phyloP scores from a whole-genome alignment of 2,797 vertebrate species.

The Pempheris klunzingeri region DNA sequence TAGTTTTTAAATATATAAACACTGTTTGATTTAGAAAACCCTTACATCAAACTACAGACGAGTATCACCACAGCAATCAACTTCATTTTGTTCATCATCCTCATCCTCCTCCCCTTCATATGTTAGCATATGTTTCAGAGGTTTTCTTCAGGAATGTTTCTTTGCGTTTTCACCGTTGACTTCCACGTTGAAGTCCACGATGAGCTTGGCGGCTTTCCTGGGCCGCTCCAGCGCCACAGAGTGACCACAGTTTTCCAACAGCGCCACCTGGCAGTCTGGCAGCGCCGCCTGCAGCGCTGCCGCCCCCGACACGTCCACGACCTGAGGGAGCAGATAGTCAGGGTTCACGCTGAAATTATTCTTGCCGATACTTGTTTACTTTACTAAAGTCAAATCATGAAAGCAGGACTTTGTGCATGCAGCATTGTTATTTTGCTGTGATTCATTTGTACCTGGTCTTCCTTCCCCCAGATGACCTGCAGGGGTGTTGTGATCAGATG shows the following conservation, averaged over 20 bases:
- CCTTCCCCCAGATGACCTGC: slow-evolving; percentile 96
- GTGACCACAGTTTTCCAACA: slow-evolving; percentile 95
- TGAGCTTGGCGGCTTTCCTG: slow-evolving; percentile 90
- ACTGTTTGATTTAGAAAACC: background rate
- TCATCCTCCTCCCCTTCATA: background rate
- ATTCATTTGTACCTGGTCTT: slow-evolving; percentile 89
- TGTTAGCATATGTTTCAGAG: background rate
- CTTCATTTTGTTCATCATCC: background rate
- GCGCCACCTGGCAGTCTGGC: slow-evolving; percentile 86
- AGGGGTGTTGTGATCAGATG: slow-evolving; percentile 89
- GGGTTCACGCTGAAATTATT: background rate
- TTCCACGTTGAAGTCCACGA: slow-evolving; percentile 90
- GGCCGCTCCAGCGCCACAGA: slow-evolving; percentile 92
- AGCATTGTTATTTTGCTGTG: background rate
- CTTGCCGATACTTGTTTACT: no score
- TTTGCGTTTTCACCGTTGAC: slow-evolving; percentile 75
- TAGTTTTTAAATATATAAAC: background rate
- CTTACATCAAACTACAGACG: slow-evolving; percentile 6
- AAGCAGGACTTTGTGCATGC: no score
- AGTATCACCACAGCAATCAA: background rate
- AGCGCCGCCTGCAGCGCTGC: slow-evolving; percentile 83
- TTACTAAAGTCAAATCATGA: no score
- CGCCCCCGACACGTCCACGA: slow-evolving; percentile 92
- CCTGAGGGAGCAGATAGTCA: slow-evolving; percentile 75
- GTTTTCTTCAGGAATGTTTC: slow-evolving; percentile 84